Conservation (phyloP, 2,113 vertebrate species). For the Grus americana region DNA sequence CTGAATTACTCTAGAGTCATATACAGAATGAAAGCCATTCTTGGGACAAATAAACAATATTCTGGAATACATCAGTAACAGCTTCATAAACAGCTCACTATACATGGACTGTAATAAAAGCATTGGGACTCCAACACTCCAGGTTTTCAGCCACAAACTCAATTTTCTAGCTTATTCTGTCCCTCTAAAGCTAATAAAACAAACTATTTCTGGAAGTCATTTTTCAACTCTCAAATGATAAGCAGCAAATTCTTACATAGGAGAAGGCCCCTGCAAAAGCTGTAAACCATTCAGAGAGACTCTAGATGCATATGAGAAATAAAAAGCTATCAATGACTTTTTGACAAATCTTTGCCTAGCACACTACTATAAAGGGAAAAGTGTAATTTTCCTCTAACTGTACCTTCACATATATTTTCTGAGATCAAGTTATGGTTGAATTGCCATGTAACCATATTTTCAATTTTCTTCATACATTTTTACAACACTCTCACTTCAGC, state of each 20-base stretch:
- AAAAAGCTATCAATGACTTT: not conserved
- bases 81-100: not conserved
- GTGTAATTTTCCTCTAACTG: not conserved
- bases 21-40: not conserved
- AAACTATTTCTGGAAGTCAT: not conserved
- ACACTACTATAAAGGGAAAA: not conserved
- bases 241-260: not conserved
- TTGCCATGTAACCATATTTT: not conserved
- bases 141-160: slow-evolving; percentile 1
- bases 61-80: not conserved
- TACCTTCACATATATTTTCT: not conserved
- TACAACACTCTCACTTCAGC: not conserved
- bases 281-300: not conserved
- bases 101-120: not conserved
- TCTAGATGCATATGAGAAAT: not conserved
- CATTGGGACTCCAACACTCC: not conserved
- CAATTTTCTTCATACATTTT: slow-evolving; percentile 10
- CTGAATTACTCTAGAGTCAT: not conserved
- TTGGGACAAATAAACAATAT: slow-evolving; percentile 13
- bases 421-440: not conserved
- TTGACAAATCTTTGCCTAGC: slow-evolving; percentile 2
- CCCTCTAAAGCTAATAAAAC: not conserved
- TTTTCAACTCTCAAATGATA: slow-evolving; percentile 1
- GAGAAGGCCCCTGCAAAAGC: not conserved
- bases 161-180: slow-evolving; percentile 1